These are phyloP conservation scores for Myioborus miniatus DNA, from an alignment of 2,797 vertebrate genomes.

Conservation along the genomic window DNA sequence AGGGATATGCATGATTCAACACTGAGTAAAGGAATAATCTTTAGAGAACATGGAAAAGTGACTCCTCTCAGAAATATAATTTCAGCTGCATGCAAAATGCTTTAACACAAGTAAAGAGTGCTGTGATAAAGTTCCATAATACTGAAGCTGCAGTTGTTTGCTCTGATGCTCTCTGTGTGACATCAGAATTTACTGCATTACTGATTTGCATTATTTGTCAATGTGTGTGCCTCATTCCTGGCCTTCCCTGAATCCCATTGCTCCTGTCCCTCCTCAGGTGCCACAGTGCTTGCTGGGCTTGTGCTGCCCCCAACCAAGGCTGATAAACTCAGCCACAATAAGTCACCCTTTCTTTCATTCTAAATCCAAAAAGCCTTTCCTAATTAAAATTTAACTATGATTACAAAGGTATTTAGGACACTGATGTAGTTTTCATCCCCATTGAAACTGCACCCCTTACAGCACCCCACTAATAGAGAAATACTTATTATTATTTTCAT, in stretches of 20 bases:
- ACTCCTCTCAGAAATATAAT: slow-evolving; percentile 21
- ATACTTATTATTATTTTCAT: background rate
- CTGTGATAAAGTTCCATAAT: background rate
- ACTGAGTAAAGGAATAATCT: slow-evolving; percentile 21
- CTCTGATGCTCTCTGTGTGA: background rate
- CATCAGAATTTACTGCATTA: background rate
- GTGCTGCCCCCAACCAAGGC: background rate
- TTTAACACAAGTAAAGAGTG: background rate
- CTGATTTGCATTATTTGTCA: background rate
- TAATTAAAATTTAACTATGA: background rate
- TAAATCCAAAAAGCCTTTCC: background rate
- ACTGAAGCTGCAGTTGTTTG: background rate
- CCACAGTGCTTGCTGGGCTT: background rate
- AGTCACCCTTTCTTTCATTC: background rate
- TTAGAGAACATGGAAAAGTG: slow-evolving; percentile 29
- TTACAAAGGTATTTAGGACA: background rate
- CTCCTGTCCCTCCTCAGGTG: background rate
- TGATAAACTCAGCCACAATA: background rate
- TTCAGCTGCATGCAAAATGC: background rate
- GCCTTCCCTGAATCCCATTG: background rate
- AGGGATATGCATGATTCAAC: slow-evolving; percentile 46
- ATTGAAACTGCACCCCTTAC: background rate
- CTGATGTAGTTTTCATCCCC: background rate
- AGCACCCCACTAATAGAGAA: background rate
- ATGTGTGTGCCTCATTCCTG: background rate